These are phyloP conservation scores for Copsychus sechellarum DNA, from an alignment of 2,113 vertebrate genomes.

Conservation along the genomic window DNA sequence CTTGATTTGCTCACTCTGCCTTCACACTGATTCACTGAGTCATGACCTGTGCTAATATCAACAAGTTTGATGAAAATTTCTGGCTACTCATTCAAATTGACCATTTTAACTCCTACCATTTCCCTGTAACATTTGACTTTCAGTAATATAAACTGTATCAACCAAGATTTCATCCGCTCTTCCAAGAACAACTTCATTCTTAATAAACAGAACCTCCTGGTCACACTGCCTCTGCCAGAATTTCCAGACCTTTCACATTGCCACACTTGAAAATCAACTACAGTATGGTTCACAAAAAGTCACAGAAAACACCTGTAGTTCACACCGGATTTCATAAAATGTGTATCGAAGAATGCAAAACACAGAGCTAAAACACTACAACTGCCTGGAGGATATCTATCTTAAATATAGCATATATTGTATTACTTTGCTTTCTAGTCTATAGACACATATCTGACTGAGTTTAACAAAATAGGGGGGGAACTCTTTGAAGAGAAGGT, in stretches of 20 bases:
- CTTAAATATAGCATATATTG: fast-evolving
- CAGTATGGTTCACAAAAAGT: neutral
- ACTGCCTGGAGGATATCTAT: neutral
- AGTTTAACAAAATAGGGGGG: neutral
- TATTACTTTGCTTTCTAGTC: neutral
- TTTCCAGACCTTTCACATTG: neutral
- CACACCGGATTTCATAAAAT: neutral
- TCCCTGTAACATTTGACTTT: neutral
- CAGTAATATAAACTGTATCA: neutral
- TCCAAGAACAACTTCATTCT: neutral
- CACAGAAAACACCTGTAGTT: neutral
- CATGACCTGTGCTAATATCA: neutral
- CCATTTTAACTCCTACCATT: neutral
- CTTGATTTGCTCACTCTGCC: neutral
- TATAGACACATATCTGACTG: neutral
- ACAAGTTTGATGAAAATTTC: neutral
- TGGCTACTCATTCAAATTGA: neutral
- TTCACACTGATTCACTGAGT: neutral
- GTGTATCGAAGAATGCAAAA: neutral
- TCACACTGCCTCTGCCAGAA: neutral
- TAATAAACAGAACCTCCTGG: neutral
- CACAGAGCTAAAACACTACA: neutral
- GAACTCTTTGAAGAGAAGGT: neutral
- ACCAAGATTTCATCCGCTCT: neutral
- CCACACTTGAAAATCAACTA: neutral